Conservation (phyloP, 2,797 vertebrate species). For the Nasua narica region DNA sequence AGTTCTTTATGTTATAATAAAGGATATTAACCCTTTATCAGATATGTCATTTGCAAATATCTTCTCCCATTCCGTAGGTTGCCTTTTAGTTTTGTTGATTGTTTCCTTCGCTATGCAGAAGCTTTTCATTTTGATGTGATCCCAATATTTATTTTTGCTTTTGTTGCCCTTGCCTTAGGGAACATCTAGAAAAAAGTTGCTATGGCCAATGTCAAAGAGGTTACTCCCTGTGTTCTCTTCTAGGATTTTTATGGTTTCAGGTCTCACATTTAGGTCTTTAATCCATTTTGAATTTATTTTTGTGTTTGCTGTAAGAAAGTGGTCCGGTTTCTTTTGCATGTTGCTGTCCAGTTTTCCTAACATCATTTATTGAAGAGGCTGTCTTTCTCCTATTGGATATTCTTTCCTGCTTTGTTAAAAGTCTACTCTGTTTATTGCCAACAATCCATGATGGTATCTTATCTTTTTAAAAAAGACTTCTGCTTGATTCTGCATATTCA, state of each 20-base stretch:
- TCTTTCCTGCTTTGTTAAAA: not conserved
- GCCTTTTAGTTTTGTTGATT: not conserved
- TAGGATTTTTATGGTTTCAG: not conserved
- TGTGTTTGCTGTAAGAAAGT: not conserved
- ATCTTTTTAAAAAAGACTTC: not conserved
- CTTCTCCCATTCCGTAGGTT: not conserved
- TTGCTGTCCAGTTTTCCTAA: not conserved
- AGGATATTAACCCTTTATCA: too few relatives aligned
- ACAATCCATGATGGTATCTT: too few relatives aligned
- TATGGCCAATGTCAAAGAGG: not conserved
- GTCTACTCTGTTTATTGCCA: too few relatives aligned
- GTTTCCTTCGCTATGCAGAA: not conserved
- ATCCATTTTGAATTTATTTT: not conserved
- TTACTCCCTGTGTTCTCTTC: not conserved
- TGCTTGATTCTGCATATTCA: not conserved
- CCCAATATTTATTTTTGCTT: not conserved
- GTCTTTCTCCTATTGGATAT: not conserved
- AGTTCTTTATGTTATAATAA: too few relatives aligned
- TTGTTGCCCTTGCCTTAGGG: not conserved
- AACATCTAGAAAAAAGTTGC: not conserved
- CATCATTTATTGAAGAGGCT: not conserved
- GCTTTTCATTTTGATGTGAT: not conserved
- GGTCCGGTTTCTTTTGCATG: not conserved
- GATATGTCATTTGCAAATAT: not conserved
- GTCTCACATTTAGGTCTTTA: not conserved